Conservation (phyloP, 1,140 invertebrate species). For the Eueides isabella region DNA sequence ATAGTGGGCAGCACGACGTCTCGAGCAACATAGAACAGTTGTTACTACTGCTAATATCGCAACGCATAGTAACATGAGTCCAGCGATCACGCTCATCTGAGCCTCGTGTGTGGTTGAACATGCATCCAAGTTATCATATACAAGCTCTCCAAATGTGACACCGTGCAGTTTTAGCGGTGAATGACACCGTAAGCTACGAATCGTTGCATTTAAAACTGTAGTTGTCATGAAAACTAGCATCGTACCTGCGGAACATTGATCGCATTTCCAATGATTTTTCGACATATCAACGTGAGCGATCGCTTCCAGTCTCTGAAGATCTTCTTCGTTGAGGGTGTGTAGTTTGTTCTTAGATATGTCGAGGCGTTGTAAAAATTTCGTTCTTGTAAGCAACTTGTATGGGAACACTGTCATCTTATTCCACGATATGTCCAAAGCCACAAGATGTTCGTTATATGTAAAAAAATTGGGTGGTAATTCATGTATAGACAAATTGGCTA, state of each 20-base stretch:
- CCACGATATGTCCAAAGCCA: constrained; percentile 81
- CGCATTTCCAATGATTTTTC: constrained; percentile 87
- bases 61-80: constrained; percentile 81
- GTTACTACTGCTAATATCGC: constrained; percentile 80
- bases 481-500: constrained; percentile 83
- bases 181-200: constrained; percentile 80
- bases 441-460: constrained; percentile 68
- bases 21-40: constrained; percentile 82
- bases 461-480: constrained; percentile 82
- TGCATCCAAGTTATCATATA: constrained; percentile 77
- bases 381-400: constrained; percentile 81
- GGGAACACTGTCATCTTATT: constrained; percentile 84
- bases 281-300: constrained; percentile 82
- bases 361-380: constrained; percentile 82
- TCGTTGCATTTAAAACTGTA: constrained; percentile 79
- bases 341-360: constrained; percentile 86
- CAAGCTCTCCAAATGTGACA: constrained; percentile 76
- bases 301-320: constrained; percentile 82
- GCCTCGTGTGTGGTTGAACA: constrained; percentile 81
- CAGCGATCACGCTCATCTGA: constrained; percentile 84
- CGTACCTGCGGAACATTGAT: constrained; percentile 84
- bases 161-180: constrained; percentile 80
- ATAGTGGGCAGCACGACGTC: constrained; percentile 86
- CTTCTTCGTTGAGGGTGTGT: constrained; percentile 82
- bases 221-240: constrained; percentile 82